These are phyloP conservation scores for Hyles euphorbiae DNA, from an alignment of 1,140 invertebrate species.

Conservation along the genomic window DNA sequence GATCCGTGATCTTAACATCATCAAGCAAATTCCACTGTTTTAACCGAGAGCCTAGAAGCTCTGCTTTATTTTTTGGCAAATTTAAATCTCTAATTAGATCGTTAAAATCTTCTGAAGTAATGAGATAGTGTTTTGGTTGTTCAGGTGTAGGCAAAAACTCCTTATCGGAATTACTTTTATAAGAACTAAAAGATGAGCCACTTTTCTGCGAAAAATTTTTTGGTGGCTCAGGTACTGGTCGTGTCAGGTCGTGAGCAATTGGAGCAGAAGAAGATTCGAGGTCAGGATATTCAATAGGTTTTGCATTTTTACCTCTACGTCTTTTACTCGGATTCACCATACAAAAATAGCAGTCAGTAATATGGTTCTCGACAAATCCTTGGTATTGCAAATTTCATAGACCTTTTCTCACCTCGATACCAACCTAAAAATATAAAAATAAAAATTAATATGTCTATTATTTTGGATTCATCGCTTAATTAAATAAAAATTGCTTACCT, in stretches of 20 bases:
- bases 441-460: constrained; percentile 22
- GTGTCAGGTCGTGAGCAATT: constrained; percentile 8
- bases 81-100: constrained; percentile 45
- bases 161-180: constrained; percentile 21
- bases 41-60: constrained; percentile 38
- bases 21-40: constrained; percentile 38
- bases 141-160: constrained; percentile 23
- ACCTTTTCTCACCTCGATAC: not conserved
- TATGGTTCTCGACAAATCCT: constrained; percentile 24
- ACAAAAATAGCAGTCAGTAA: constrained; percentile 27
- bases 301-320: constrained; percentile 31
- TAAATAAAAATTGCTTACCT: constrained; percentile 28
- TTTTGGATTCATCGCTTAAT: constrained; percentile 17
- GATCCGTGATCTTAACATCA: constrained; percentile 22
- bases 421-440: too few species aligned
- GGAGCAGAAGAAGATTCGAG: constrained; percentile 24
- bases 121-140: constrained; percentile 28
- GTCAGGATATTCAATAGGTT: constrained; percentile 24
- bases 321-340: constrained; percentile 20
- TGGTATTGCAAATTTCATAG: constrained; percentile 28
- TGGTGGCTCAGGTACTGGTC: constrained; percentile 16
- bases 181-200: constrained; percentile 16
- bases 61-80: constrained; percentile 39
- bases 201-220: constrained; percentile 12
- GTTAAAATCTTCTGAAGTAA: constrained; percentile 34